Evolutionary conservation across 2,113 vertebrate genomes (phyloP), one percentile per base, ranked within the genome.

Genomic region (Amia ocellicauda): DNA sequence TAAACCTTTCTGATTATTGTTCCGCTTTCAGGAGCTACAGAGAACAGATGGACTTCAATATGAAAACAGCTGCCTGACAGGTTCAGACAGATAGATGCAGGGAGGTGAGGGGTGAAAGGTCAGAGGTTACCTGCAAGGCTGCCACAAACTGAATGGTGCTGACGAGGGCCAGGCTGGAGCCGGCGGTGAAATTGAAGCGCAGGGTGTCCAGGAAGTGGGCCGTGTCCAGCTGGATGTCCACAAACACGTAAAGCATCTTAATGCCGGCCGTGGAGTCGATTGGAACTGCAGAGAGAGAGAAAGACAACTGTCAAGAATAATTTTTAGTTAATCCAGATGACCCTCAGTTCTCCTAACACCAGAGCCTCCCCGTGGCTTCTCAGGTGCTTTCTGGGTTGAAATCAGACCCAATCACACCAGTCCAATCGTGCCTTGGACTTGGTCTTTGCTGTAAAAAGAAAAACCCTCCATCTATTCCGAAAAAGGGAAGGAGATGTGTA

Each of bases 111-210:
- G 26, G 43, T 14, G 8, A 47, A 14, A 41, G 31, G 49, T 60
- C 28, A 51, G 2, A 47, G 63, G 60, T 88, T 76, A 99, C 97
- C 95, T 99, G 97, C 70, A 99, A 66, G 0, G 94, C 90, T 7
- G 96, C 91, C 66, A 98, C 94, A 1, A 99, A 99, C 88, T 99
- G 97, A 85, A 99, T 92, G 60, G 97, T 99, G 92, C 96, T 98
- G 85, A 99, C 94, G 0, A 99, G 89, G 3, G 93, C 94, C 65
- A 99, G 81, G 2, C 86, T 81, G 27, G 84, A 80, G 70, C 88
- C 91, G 0, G 69, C 67, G 3, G 83, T 2, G 22, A 98, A 97
- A 88, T 95, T 98, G 80, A 96, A 92, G 71, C 86, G 90, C 77
- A 99, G 63, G 1, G 94, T 95, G 78, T 98, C 93, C 22, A 99